Conservation (phyloP, 2,888 invertebrate species). For the Sialis lutaria region DNA sequence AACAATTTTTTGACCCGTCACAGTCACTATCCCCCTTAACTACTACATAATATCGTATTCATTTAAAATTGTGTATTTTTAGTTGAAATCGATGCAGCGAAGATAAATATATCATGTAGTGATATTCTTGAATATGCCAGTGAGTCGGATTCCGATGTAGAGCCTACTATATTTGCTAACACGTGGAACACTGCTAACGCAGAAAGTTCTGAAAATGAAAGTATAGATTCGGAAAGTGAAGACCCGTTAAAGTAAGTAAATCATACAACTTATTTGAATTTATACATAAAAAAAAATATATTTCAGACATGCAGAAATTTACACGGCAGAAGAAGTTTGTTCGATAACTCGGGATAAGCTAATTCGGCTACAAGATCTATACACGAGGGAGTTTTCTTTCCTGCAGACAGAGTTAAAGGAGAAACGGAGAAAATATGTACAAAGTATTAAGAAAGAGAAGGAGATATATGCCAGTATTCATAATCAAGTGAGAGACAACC, state of each 20-base stretch:
- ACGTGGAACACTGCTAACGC: constrained; percentile 46
- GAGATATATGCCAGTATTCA: constrained; percentile 70
- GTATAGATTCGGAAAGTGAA: constrained; percentile 57
- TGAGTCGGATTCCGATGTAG: constrained; percentile 58
- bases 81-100: constrained; percentile 34
- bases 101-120: constrained; percentile 32
- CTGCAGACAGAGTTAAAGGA: constrained; percentile 54
- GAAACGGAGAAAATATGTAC: constrained; percentile 55
- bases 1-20: too few relatives aligned
- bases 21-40: too few relatives aligned
- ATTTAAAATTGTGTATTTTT: constrained; percentile 4
- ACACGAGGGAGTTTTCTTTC: constrained; percentile 65
- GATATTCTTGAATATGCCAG: constrained; percentile 51
- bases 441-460: constrained; percentile 53
- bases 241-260: constrained; percentile 50
- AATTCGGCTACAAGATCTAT: constrained; percentile 59
- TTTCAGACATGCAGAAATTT: constrained; percentile 71
- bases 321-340: constrained; percentile 76
- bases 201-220: constrained; percentile 59
- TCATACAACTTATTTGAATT: neutral
- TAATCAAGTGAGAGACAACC: constrained; percentile 47
- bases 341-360: constrained; percentile 58
- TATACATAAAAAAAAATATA: constrained; percentile 7
- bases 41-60: neutral
- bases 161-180: constrained; percentile 39